A percentile compares a stretch with the other conserved stretches of the same genome.
phyloP scores from a whole-genome alignment of 2,888 invertebrate species.

The Vanessa cardui region DNA sequence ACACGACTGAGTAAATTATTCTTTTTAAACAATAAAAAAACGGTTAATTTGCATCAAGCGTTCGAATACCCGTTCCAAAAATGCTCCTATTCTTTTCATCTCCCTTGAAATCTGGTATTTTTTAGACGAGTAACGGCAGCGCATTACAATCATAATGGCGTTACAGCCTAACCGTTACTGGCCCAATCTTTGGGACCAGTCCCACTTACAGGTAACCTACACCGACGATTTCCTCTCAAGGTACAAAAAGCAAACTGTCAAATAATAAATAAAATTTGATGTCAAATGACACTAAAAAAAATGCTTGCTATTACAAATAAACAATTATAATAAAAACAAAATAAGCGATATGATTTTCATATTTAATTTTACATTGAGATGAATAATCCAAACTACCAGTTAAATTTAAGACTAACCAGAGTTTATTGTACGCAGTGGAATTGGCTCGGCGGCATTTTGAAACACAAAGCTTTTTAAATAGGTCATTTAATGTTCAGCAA shows the following conservation, averaged over 20 bases:
- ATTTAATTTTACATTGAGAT: not conserved
- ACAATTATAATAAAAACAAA: not conserved
- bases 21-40: slow-evolving; percentile 21
- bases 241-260: no score
- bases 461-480: slow-evolving; percentile 59
- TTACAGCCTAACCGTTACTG: slow-evolving; percentile 80
- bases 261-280: no score
- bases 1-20: slow-evolving; percentile 5
- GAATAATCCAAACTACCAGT: not conserved
- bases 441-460: slow-evolving; percentile 49
- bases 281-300: no score
- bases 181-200: slow-evolving; percentile 50
- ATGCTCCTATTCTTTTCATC: slow-evolving; percentile 55
- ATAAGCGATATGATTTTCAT: not conserved
- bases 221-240: no score
- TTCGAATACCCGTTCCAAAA: slow-evolving; percentile 53
- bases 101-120: slow-evolving; percentile 61
- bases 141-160: slow-evolving; percentile 79
- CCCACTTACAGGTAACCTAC: slow-evolving; percentile 33
- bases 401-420: slow-evolving; percentile 18
- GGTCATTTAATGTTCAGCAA: slow-evolving; percentile 65
- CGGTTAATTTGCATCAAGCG: slow-evolving; percentile 39
- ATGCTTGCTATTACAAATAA: not conserved
- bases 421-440: slow-evolving; percentile 37
- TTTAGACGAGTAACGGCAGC: slow-evolving; percentile 67